Base-by-base conservation (phyloP, 2,113 vertebrate genomes). In the Phyllopteryx taeniolatus region DNA sequence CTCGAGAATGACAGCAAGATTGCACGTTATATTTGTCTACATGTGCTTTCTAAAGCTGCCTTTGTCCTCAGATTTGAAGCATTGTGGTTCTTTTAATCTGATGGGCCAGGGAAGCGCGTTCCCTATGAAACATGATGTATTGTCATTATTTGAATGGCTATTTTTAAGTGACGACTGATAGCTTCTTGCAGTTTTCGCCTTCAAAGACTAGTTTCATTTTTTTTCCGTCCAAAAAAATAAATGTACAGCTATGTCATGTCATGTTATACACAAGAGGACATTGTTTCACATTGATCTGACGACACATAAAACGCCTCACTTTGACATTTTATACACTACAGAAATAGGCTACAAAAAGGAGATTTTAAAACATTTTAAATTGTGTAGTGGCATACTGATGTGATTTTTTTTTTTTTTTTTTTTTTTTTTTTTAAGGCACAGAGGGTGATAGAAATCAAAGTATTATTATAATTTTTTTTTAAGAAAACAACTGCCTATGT, bases 241-340 rank as follows among this genome's bases (percentile, higher is more conserved):
- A 69, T 22, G 6, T 65, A 22, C 27, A 31, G 46, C 44, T 39
- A 2, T 51, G n/a, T 57, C 57, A 68, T 35, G 53, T 42, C 12
- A 57, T 8, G 22, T 56, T 56, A 12, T 35, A 42, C 67, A 46
- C 43, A 61, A 42, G 22, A 76, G 22, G 31, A 49, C 19, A 4
- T 31, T 44, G 53, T 65, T 62, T 20, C 0, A 19, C 62, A 64
- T 46, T 56, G 56, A 59, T 60, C 51, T 33, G 4, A 22, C 49
- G 72, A 72, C 78, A 73, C 60, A 70, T 51, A 85, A 73, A 66
- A 66, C 73, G 62, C 57, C 74, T 43, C 1, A 49, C 19, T 39
- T 78, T 76, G 75, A 66, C 71, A 62, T 74, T 54, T 53, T 35
- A 17, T 67, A 59, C 69, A 67, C 22, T 33, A 67, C 14, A 65